Base-by-base conservation (phyloP, 2,797 vertebrate species). In the Hybognathus amarus region DNA sequence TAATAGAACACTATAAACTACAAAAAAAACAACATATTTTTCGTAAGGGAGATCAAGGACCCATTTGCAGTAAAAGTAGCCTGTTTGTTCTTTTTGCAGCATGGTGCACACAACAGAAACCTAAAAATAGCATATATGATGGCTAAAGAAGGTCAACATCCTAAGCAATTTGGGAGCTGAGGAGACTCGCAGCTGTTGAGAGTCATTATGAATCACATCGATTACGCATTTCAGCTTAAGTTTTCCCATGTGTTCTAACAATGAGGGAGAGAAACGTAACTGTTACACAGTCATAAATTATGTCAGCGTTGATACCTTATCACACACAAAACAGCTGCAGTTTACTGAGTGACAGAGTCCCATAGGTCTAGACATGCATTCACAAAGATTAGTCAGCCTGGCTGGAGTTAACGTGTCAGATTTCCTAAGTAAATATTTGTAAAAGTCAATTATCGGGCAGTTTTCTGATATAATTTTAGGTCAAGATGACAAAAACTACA, bases 321-420 rank as follows among this genome's bases (percentile, higher is more conserved):
- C 83, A 73, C 64, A 71, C 54, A 33, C 10, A 66, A 85, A 82
- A 75, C 83, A 85, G 86, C 80, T 83, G 86, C 59, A 33, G 42
- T 79, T 80, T 80, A 80, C 66, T 79, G 38, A 38, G 76, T 85
- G 80, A 70, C 38, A 38, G 20, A 70, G 50, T 75, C 45, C 73
- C 52, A 56, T 38, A 40, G 71, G 45, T 87, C 86, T 87, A 87
- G 86, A 85, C 86, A 64, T 83, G 68, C 27, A 59, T 78, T 36
- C 24, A 24, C 8, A 59, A 50, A 77, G 82, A 83, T 77, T 83
- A 80, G 75, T 85, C 83, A 79, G 66, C 61, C 24, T 79, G 76
- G 70, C 50, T 18, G 15, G 47, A 30, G 67, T 86, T 80, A 33
- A 47, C 12, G 36, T 77, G 73, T 81, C 74, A 81, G n/a, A 17